phyloP scores from a whole-genome alignment of 2,888 invertebrate species.

The Caprella mutica region DNA sequence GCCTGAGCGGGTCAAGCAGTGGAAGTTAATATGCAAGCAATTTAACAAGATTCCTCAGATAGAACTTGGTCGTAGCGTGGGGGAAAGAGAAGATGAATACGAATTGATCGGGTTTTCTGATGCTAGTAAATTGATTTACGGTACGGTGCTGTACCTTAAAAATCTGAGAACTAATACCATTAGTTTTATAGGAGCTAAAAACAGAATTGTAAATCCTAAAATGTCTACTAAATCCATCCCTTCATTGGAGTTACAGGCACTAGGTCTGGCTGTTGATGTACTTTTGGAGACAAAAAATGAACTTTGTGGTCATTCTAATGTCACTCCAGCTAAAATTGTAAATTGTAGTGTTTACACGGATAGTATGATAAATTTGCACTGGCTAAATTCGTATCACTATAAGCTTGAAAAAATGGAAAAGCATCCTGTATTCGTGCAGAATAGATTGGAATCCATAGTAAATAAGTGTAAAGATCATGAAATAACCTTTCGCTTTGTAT shows the following conservation, averaged over 20 bases:
- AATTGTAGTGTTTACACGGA: background rate
- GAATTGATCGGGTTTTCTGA: background rate
- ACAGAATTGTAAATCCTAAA: background rate
- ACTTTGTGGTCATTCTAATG: background rate
- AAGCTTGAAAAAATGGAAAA: conserved; percentile 4
- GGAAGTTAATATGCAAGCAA: background rate
- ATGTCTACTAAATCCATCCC: background rate
- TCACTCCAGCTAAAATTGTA: background rate
- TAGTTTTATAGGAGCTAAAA: conserved; percentile 1
- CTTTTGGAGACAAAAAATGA: background rate
- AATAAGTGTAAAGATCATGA: background rate
- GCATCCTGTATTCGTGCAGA: background rate
- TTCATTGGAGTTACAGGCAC: background rate
- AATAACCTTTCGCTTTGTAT: background rate
- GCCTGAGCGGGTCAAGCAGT: background rate
- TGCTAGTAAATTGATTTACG: background rate
- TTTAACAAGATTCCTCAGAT: background rate
- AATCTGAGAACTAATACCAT: background rate
- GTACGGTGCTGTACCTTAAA: background rate
- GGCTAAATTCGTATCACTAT: background rate
- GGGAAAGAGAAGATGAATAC: background rate
- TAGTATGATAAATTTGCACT: background rate
- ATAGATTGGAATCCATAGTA: background rate
- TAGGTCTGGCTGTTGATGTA: background rate
- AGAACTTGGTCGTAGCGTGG: background rate